Base-by-base conservation (phyloP, 2,888 invertebrate species). In the Dascillus cervinus region DNA sequence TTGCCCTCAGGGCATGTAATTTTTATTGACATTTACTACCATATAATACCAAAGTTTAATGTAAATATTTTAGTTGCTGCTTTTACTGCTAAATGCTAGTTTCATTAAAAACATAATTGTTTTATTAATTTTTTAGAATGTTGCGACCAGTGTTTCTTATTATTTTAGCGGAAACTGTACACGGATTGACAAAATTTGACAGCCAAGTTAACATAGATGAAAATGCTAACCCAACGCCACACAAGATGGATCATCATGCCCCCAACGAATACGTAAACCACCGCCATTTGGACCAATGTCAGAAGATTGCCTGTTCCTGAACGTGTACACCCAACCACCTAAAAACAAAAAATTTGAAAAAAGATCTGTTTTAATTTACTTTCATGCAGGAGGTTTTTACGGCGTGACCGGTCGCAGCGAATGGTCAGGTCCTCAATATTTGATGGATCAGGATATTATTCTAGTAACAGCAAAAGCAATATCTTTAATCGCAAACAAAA, bases 241-340 rank as follows among this genome's bases (percentile, higher is more conserved):
- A 3, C 15, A 29, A 32, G 60, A 63, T 42, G 59, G 55, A 8
- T 50, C 58, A 6, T 41, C 55, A 1, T 64, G 64, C 49, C 62
- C 62, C 11, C 63, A 63, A 47, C n/a, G n/a, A n/a, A n/a, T n/a
- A n/a, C n/a, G n/a, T n/a, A n/a, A n/a, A n/a, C n/a, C n/a, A n/a
- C 52, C 55, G 0, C 53, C 61, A 11, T 39, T 32, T 5, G 45
- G 46, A 13, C 49, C 51, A 9, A 47, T 69, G 24, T 69, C 72
- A 11, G 80, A 81, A 44, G 78, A 81, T 52, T 81, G 81, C 45
- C 66, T 81, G 1, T 64, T 69, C n/a, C 49, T 81, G 25, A 81
- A 80, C 42, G 72, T 81, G 1, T 80, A 75, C 42, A 71, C n/a
- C n/a, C n/a, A n/a, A n/a, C n/a, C n/a, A n/a, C 60, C 61, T 3